Evolutionary conservation across 2,888 invertebrate species (phyloP).

Genomic region (Himalopsyche tibetana): DNA sequence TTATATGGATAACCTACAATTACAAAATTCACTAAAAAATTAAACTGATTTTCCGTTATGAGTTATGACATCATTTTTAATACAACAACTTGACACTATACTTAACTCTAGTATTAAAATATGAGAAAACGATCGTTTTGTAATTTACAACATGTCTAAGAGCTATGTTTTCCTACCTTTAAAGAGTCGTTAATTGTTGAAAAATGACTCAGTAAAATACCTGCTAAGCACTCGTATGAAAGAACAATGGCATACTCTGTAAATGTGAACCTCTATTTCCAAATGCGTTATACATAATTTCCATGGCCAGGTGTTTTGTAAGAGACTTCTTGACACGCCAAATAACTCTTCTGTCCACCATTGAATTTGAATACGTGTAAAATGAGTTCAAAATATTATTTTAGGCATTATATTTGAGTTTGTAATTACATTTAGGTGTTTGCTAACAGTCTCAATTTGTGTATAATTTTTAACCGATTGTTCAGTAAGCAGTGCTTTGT

Average conservation of each 20-base stretch:
- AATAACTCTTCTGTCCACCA: background rate
- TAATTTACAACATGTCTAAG: constrained; percentile 8
- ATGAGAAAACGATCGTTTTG: constrained; percentile 39
- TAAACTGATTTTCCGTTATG: background rate
- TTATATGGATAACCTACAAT: background rate
- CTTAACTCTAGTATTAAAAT: constrained; percentile 1
- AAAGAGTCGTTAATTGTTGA: constrained; percentile 39
- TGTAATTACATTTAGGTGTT: background rate
- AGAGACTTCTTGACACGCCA: constrained; percentile 21
- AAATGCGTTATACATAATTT: constrained; percentile 42
- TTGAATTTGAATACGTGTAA: background rate
- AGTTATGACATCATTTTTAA: constrained; percentile 9
- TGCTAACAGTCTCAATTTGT: background rate
- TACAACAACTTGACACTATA: background rate
- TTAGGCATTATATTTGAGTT: constrained; percentile 9
- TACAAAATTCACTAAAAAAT: background rate
- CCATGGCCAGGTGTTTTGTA: constrained; percentile 28
- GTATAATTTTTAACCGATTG: background rate
- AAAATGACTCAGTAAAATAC: constrained; percentile 37
- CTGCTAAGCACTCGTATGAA: constrained; percentile 1
- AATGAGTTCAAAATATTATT: background rate
- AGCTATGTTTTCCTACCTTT: constrained; percentile 10
- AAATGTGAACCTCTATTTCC: constrained; percentile 26
- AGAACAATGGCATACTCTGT: constrained; percentile 4
- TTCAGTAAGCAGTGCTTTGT: background rate